A percentile compares a stretch with the other conserved stretches of the same genome.
These are phyloP conservation scores for Numenius phaeopus DNA, from an alignment of 2,797 vertebrate genomes.

Conservation along the genomic window DNA sequence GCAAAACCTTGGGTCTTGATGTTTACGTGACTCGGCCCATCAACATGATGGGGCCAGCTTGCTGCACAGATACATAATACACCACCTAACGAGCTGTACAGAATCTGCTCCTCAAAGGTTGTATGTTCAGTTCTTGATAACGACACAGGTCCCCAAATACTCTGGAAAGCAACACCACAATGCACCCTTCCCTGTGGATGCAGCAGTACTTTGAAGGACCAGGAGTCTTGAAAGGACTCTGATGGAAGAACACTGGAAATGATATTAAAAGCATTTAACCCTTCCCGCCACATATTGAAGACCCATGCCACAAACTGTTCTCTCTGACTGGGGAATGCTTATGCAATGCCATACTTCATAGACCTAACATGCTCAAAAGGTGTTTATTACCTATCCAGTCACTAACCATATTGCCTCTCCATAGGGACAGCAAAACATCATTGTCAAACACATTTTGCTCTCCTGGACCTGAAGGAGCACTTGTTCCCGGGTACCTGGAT, in stretches of 20 bases:
- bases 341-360: not conserved
- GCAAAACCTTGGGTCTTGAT: not conserved
- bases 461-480: not conserved
- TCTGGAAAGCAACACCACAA: not conserved
- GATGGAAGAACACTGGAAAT: not conserved
- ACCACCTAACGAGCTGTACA: not conserved
- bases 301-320: not conserved
- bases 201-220: not conserved
- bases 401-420: not conserved
- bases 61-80: not conserved
- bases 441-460: not conserved
- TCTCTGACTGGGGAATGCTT: not conserved
- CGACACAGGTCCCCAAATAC: not conserved
- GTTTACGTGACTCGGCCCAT: rapidly evolving
- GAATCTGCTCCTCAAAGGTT: rapidly evolving
- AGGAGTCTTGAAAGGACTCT: not conserved
- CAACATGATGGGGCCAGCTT: not conserved
- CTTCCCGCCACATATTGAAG: not conserved
- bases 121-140: not conserved
- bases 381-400: not conserved
- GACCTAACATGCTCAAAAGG: not conserved
- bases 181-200: rapidly evolving
- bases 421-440: not conserved
- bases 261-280: not conserved
- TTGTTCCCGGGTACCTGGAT: not conserved